These are phyloP conservation scores for Spilarctia lutea DNA, from an alignment of 2,888 invertebrate species.

Conservation along the genomic window DNA sequence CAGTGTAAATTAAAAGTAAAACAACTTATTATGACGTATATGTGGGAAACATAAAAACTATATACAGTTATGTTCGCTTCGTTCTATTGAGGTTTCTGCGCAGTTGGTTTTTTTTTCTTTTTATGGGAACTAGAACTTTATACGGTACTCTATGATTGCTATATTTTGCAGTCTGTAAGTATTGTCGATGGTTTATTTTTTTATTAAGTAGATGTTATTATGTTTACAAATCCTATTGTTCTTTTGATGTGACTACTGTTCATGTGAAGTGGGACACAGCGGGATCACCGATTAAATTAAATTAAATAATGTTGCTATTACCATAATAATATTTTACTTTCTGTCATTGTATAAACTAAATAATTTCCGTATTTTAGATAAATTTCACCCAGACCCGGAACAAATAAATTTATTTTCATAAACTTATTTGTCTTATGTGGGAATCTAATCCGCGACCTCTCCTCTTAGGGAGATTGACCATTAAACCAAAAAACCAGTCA, in stretches of 20 bases:
- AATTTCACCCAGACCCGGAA: too few species aligned
- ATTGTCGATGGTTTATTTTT: slow-evolving; percentile 2
- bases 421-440: too few species aligned
- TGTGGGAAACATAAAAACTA: slow-evolving; percentile 27
- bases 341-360: too few species aligned
- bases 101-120: slow-evolving; percentile 36
- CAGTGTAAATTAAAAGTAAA: slow-evolving; percentile 20
- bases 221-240: slow-evolving; percentile 11
- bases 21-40: slow-evolving; percentile 17
- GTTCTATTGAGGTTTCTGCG: slow-evolving; percentile 29
- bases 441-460: too few species aligned
- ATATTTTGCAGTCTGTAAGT: slow-evolving; percentile 8
- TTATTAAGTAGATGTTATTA: not conserved
- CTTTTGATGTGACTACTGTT: not conserved
- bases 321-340: not conserved
- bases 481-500: too few species aligned
- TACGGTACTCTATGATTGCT: slow-evolving; percentile 31
- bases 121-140: slow-evolving; percentile 40
- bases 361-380: too few species aligned
- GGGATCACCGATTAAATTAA: not conserved
- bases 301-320: not conserved
- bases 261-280: slow-evolving; percentile 5
- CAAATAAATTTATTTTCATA: too few species aligned
- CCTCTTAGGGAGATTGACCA: too few species aligned
- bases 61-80: slow-evolving; percentile 41